A percentile compares a stretch with the other conserved stretches of the same genome.
phyloP scores from a whole-genome alignment of 2,797 vertebrate species.

The Dendrocincla tyrannina region DNA sequence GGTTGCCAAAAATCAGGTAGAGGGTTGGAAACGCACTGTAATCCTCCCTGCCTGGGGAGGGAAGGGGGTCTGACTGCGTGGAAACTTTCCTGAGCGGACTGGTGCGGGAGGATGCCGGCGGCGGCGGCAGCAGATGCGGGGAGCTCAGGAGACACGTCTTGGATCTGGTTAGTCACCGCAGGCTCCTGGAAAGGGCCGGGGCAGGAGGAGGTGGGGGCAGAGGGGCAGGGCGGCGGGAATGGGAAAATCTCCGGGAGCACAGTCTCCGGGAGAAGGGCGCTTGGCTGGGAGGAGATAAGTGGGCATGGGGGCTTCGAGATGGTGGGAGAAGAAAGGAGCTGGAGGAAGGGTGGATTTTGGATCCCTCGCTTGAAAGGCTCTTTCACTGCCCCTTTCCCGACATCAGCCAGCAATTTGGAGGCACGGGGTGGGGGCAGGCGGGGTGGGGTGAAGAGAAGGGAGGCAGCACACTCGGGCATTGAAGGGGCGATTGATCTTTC shows the following conservation, averaged over 20 bases:
- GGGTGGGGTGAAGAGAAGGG: too few species aligned
- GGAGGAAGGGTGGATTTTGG: not conserved
- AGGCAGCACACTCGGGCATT: not conserved
- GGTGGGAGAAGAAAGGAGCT: not conserved
- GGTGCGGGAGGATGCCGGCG: not conserved
- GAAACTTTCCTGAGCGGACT: conserved; percentile 65
- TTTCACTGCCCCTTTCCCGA: not conserved
- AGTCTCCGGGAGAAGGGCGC: not conserved
- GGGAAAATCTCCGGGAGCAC: not conserved
- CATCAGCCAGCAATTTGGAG: not conserved
- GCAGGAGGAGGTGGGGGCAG: not conserved
- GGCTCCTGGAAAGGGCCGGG: not conserved
- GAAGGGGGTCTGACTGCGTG: not conserved
- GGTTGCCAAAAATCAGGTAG: too few species aligned
- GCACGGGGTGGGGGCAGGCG: too few species aligned
- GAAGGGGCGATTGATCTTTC: not conserved
- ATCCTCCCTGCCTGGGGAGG: not conserved
- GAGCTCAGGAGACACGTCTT: not conserved
- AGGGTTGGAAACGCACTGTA: not conserved
- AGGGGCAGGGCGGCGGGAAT: rapidly evolving
- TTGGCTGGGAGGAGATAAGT: not conserved
- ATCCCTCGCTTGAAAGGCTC: not conserved
- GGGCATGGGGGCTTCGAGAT: not conserved
- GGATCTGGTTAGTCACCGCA: not conserved
- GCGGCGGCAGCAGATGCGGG: not conserved